Evolutionary conservation across 2,888 invertebrate species (phyloP), one percentile per base, ranked within the genome.

Genomic region (Ochropleura leucogaster): DNA sequence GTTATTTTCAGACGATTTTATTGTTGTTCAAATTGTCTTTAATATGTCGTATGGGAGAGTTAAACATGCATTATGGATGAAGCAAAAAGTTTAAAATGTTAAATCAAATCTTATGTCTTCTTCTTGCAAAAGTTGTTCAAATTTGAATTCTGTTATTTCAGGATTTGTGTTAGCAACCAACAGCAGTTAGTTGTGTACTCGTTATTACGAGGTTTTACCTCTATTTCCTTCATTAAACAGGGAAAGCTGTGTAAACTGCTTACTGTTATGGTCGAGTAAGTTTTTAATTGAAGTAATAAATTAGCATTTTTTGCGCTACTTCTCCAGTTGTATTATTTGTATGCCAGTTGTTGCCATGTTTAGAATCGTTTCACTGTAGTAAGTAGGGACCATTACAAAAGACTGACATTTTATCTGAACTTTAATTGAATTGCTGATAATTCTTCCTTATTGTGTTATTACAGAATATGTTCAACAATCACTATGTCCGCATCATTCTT

Each of bases 1-100:
- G 70, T 64, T 67, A 65, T 64, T 62, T 14, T 18, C 57, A 53
- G 49, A 84, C 44, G 59, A 64, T 57, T 83, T 83, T 73, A 62
- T 68, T 82, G 60, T 62, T 49, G 80, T 60, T 46, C 9, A 12
- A 60, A 14, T 65, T 53, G 18, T 63, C 49, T 30, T 30, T n/a
- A 47, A 47, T 47, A 3, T 30, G 30, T 30, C 30, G 30, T 30
- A 30, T 30, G 1, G 30, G 30, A 30, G 30, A 30, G 30, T n/a
- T n/a, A n/a, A n/a, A n/a, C n/a, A n/a, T n/a, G n/a, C n/a, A n/a
- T n/a, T n/a, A n/a, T n/a, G n/a, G n/a, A n/a, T n/a, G 8, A 49
- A 16, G 8, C 9, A 5, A 55, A 55, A 5, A 20, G 20, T 55
- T 55, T 55, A 5, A 55, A 12, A 10, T 2, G 12, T 16, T 20